These are phyloP conservation scores for Drosophila littoralis DNA, from an alignment of 1,140 invertebrate genomes.

Conservation along the genomic window DNA sequence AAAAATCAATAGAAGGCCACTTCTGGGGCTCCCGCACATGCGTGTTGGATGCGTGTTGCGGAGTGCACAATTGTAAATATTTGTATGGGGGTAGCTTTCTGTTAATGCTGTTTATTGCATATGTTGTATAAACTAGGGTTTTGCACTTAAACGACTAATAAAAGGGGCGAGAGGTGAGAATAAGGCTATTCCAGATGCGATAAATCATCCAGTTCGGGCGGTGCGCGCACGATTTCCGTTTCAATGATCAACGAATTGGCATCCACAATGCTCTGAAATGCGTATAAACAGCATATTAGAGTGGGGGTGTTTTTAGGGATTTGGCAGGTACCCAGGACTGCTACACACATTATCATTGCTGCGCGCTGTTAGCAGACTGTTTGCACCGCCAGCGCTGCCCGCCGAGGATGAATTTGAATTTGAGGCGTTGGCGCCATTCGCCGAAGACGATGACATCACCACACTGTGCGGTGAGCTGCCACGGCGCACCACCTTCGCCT, in stretches of 20 bases:
- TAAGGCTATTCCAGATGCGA: conserved; percentile 76
- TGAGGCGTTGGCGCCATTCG: conserved; percentile 57
- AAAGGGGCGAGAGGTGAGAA: neutral
- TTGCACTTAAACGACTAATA: conserved; percentile 33
- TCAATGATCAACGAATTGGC: conserved; percentile 79
- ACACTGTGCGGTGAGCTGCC: conserved; percentile 75
- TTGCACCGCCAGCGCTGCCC: conserved; percentile 29
- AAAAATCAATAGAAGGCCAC: conserved; percentile 67
- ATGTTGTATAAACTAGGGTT: conserved; percentile 22
- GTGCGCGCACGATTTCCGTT: conserved; percentile 74
- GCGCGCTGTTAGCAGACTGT: conserved; percentile 36
- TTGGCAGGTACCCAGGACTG: conserved; percentile 60
- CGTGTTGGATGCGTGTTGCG: conserved; percentile 54
- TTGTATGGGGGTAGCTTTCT: conserved; percentile 39
- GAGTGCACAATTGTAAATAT: conserved; percentile 5
- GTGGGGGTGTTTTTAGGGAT: conserved; percentile 39
- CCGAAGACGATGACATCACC: conserved; percentile 59
- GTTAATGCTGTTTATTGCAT: conserved; percentile 50
- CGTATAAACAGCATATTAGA: conserved; percentile 56
- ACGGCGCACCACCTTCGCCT: conserved; percentile 63
- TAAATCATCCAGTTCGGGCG: conserved; percentile 78
- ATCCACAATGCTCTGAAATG: conserved; percentile 77
- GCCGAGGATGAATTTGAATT: conserved; percentile 67
- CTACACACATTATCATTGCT: conserved; percentile 74
- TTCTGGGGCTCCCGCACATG: conserved; percentile 59